Evolutionary conservation across 1,140 invertebrate genomes (phyloP).

Genomic region (Steinernema feltiae): DNA sequence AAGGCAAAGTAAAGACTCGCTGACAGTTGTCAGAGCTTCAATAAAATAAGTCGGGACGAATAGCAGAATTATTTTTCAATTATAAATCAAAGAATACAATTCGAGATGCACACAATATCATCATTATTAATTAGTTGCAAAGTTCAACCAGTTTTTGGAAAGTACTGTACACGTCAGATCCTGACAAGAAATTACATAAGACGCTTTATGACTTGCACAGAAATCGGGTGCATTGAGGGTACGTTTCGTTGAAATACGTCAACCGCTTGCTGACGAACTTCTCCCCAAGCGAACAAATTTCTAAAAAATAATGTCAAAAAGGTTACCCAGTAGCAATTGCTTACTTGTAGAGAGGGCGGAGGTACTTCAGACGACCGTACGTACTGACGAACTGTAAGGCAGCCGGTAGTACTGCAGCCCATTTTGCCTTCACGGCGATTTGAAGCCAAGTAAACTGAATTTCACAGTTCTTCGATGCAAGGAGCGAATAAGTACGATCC

Average conservation of each 20-base stretch:
- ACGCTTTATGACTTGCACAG: neutral
- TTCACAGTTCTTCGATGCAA: slow-evolving; percentile 65
- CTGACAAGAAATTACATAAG: neutral
- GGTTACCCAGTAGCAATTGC: neutral
- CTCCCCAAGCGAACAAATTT: slow-evolving; percentile 25
- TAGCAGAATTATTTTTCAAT: too few relatives aligned
- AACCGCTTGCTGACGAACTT: neutral
- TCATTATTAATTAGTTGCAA: too few relatives aligned
- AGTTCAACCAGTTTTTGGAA: neutral
- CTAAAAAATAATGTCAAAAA: slow-evolving; percentile 12
- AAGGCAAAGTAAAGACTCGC: too few relatives aligned
- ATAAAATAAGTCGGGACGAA: neutral
- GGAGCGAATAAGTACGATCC: neutral
- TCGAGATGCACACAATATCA: too few relatives aligned
- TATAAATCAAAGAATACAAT: too few relatives aligned
- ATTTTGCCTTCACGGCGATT: slow-evolving; percentile 63
- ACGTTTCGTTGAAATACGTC: slow-evolving; percentile 15
- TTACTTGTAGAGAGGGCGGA: slow-evolving; percentile 72
- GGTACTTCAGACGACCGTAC: slow-evolving; percentile 82
- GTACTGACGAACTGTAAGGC: slow-evolving; percentile 72
- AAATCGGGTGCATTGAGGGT: slow-evolving; percentile 24
- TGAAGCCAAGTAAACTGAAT: slow-evolving; percentile 30
- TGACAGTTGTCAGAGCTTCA: neutral
- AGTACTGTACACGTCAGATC: neutral
- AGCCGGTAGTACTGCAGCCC: slow-evolving; percentile 65